Evolutionary conservation across 2,888 invertebrate genomes (phyloP).

Genomic region (Netelia virgata): DNA sequence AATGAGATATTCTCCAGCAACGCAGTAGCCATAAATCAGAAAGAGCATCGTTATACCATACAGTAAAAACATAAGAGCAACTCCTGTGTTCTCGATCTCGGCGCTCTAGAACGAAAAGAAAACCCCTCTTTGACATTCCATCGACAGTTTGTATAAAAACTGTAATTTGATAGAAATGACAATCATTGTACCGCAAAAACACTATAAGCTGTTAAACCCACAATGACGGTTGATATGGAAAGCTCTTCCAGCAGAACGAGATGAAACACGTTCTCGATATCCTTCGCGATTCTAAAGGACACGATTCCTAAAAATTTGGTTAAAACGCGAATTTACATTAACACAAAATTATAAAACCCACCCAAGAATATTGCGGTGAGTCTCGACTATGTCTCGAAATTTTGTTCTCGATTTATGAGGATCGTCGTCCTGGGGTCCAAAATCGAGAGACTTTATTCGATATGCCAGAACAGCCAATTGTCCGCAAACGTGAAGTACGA

Average conservation of each 20-base stretch:
- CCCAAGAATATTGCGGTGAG: conserved; percentile 23
- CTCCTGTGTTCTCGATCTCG: conserved; percentile 46
- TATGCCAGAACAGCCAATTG: conserved; percentile 52
- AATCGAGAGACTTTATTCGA: conserved; percentile 38
- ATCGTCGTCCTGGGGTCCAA: neutral
- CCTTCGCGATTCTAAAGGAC: conserved; percentile 44
- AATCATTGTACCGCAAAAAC: conserved; percentile 52
- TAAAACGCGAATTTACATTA: no score
- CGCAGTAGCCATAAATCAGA: conserved; percentile 65
- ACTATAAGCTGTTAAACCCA: conserved; percentile 57
- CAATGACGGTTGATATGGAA: conserved; percentile 46
- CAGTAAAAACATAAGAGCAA: conserved; percentile 46
- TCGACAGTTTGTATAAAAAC: neutral
- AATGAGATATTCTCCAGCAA: conserved; percentile 64
- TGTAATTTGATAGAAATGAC: neutral
- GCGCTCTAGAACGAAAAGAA: conserved; percentile 42
- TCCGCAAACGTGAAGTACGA: conserved; percentile 56
- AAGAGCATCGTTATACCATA: conserved; percentile 51
- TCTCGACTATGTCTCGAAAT: conserved; percentile 38
- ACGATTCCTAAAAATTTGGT: no score
- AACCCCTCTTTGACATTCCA: neutral
- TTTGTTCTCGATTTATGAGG: neutral
- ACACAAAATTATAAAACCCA: no score
- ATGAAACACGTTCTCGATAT: conserved; percentile 50
- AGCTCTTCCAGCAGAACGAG: conserved; percentile 61